Evolutionary conservation across 1,140 invertebrate species (phyloP).

Genomic region (Cydia pomonella): DNA sequence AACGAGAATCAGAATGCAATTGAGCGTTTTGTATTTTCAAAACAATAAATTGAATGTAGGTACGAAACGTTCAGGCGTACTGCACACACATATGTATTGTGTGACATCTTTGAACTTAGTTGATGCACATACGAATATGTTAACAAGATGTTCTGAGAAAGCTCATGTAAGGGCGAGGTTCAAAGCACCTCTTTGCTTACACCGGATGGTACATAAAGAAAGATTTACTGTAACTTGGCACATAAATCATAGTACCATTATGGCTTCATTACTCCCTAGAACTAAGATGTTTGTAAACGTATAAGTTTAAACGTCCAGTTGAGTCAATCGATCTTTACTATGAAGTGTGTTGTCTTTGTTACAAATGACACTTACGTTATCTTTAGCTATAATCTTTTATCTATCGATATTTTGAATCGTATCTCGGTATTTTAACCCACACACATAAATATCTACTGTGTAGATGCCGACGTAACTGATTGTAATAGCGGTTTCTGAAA

Average conservation of each 20-base stretch:
- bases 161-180: constrained; percentile 18
- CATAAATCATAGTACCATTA: constrained; percentile 17
- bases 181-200: constrained; percentile 16
- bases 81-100: background rate
- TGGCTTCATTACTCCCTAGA: background rate
- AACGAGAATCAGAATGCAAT: background rate
- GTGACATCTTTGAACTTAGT: background rate
- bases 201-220: constrained; percentile 20
- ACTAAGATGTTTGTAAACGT: background rate
- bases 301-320: background rate
- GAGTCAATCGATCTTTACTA: background rate
- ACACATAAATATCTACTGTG: background rate
- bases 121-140: constrained; percentile 20
- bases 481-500: background rate
- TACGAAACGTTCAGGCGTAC: background rate
- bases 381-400: constrained; percentile 17
- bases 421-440: background rate
- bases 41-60: background rate
- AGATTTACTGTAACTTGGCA: constrained; percentile 14
- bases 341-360: constrained; percentile 17
- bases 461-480: background rate
- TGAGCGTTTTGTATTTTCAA: background rate
- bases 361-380: background rate
- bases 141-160: background rate
- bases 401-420: constrained; percentile 15